Evolutionary conservation across 1,140 invertebrate species (phyloP).

Genomic region (Bombus superbus): DNA sequence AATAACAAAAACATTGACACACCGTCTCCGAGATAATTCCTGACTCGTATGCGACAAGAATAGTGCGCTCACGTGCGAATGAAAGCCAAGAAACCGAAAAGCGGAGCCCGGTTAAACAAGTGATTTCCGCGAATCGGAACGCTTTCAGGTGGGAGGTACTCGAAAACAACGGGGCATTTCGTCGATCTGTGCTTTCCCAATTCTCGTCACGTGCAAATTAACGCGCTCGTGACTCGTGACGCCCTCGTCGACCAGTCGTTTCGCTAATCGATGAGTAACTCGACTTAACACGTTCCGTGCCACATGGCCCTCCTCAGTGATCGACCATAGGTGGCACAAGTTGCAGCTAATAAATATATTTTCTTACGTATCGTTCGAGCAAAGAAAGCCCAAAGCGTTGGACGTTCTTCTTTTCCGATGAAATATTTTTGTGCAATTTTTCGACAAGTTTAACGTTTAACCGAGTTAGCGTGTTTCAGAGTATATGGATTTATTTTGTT

Average conservation of each 20-base stretch:
- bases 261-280: slow-evolving; percentile 26
- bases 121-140: slow-evolving; percentile 14
- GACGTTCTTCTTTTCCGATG: too few species aligned
- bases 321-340: neutral
- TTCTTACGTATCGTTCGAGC: neutral
- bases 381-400: neutral
- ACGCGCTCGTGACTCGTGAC: neutral
- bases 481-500: too few species aligned
- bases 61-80: neutral
- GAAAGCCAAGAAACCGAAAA: neutral
- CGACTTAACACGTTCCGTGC: neutral
- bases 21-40: slow-evolving; percentile 38
- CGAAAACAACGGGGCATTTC: neutral
- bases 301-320: neutral
- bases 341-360: neutral
- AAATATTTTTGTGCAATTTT: too few species aligned
- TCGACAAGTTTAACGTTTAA: too few species aligned
- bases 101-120: slow-evolving; percentile 13
- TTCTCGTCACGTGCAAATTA: slow-evolving; percentile 26
- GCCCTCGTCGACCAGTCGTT: neutral
- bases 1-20: slow-evolving; percentile 40
- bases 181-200: neutral
- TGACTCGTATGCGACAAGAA: neutral
- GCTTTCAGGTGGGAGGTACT: slow-evolving; percentile 8
- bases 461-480: too few species aligned